phyloP scores from a whole-genome alignment of 2,888 invertebrate genomes.

The Ectobius pallidus region DNA sequence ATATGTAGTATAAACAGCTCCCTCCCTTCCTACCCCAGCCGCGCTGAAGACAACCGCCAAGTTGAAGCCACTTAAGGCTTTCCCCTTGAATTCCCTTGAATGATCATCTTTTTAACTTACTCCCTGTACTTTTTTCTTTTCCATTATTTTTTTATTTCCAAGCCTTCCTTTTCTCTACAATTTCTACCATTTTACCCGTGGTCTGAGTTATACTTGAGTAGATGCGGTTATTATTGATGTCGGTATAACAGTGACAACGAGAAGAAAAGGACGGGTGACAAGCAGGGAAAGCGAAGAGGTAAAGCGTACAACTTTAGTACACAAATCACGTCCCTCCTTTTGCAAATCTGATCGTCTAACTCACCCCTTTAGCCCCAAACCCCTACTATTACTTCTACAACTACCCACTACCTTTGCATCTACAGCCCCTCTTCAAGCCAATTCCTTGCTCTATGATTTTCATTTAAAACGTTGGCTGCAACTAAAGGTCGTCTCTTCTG shows the following conservation, averaged over 20 bases:
- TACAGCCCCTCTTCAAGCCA: not conserved
- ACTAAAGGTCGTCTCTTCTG: not conserved
- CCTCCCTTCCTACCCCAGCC: not conserved
- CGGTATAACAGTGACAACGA: conserved; percentile 29
- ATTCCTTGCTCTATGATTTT: conserved; percentile 37
- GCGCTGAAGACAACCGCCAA: not conserved
- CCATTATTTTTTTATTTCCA: conserved; percentile 18
- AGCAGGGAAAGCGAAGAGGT: not conserved
- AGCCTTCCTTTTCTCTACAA: conserved; percentile 25
- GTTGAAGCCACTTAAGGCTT: not conserved
- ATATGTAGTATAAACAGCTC: too few species aligned
- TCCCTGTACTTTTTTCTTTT: not conserved
- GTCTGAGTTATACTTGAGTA: conserved; percentile 22
- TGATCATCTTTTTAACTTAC: not conserved
- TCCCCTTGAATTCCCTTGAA: not conserved
- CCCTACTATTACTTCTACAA: not conserved
- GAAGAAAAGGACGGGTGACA: not conserved
- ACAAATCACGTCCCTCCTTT: conserved; percentile 47
- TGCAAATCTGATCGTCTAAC: conserved; percentile 39
- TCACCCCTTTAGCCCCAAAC: conserved; percentile 31
- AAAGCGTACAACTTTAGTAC: conserved; percentile 43
- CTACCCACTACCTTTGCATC: conserved; percentile 8
- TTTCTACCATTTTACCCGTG: conserved; percentile 20
- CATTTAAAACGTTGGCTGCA: conserved; percentile 33
- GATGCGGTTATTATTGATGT: conserved; percentile 33